Conservation (phyloP, 2,888 invertebrate species). For the Pollenia griseotomentosa region DNA sequence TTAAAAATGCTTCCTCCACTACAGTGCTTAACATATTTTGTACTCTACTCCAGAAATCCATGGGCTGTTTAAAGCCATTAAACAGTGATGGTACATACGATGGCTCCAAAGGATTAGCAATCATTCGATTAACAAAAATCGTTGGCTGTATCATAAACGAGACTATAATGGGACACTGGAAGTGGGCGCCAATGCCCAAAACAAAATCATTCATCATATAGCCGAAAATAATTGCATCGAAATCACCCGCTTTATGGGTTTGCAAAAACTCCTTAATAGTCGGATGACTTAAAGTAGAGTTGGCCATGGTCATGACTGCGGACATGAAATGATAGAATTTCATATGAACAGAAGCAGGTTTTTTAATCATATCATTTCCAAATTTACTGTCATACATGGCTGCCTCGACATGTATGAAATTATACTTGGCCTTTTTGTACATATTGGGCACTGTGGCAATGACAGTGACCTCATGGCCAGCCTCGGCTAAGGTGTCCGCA, state of each 20-base stretch:
- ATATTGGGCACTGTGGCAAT: constrained; percentile 76
- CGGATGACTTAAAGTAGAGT: constrained; percentile 70
- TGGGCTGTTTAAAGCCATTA: constrained; percentile 68
- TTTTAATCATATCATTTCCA: constrained; percentile 70
- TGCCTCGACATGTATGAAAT: constrained; percentile 72
- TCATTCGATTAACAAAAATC: constrained; percentile 68
- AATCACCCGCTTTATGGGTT: constrained; percentile 73
- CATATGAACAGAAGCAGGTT: constrained; percentile 69
- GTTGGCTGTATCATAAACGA: constrained; percentile 77
- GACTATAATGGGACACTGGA: constrained; percentile 79
- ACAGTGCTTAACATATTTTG: constrained; percentile 71
- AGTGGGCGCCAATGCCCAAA: constrained; percentile 80
- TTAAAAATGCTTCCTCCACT: constrained; percentile 40
- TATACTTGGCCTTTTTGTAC: constrained; percentile 75
- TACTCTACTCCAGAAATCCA: constrained; percentile 74
- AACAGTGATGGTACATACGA: constrained; percentile 76
- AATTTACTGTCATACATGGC: constrained; percentile 66
- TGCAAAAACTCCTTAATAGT: constrained; percentile 73
- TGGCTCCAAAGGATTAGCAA: constrained; percentile 79
- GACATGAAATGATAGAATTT: constrained; percentile 63
- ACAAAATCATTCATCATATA: constrained; percentile 79
- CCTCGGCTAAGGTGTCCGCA: constrained; percentile 78
- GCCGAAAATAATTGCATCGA: constrained; percentile 80
- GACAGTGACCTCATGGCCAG: constrained; percentile 81
- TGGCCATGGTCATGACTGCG: constrained; percentile 74